Conservation (phyloP, 2,888 invertebrate species). For the Spisula subtruncata region DNA sequence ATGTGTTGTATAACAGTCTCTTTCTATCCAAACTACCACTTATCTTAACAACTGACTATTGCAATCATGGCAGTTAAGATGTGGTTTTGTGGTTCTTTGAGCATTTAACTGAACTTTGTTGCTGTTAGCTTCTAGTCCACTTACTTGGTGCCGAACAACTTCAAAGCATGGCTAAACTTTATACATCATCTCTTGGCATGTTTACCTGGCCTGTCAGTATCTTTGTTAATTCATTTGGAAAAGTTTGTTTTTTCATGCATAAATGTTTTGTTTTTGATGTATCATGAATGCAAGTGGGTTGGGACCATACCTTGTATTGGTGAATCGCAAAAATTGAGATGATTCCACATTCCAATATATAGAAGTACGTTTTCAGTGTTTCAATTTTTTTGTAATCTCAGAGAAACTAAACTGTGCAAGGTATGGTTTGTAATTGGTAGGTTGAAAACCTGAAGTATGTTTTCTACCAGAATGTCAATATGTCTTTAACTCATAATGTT, state of each 20-base stretch:
- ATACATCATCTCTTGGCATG: background rate
- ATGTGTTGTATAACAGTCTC: background rate
- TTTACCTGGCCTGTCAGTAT: background rate
- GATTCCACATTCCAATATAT: background rate
- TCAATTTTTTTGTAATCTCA: background rate
- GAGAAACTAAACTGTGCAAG: background rate
- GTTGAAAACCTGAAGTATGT: background rate
- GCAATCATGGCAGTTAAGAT: background rate
- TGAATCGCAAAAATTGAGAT: background rate
- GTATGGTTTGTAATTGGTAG: background rate
- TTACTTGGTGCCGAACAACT: background rate
- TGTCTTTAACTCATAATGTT: background rate
- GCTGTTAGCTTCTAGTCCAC: background rate
- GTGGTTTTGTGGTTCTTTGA: background rate
- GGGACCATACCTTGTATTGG: background rate
- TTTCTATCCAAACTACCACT: background rate
- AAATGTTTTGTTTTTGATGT: slow-evolving; percentile 3
- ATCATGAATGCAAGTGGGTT: background rate
- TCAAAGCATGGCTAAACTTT: slow-evolving; percentile 9
- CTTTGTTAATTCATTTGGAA: slow-evolving; percentile 18
- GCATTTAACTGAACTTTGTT: background rate
- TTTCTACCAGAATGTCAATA: slow-evolving; percentile 11
- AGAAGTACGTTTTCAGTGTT: background rate
- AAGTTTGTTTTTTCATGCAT: slow-evolving; percentile 5
- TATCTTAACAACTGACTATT: background rate